Evolutionary conservation across 2,113 vertebrate species (phyloP).

Genomic region (Podarcis raffonei): DNA sequence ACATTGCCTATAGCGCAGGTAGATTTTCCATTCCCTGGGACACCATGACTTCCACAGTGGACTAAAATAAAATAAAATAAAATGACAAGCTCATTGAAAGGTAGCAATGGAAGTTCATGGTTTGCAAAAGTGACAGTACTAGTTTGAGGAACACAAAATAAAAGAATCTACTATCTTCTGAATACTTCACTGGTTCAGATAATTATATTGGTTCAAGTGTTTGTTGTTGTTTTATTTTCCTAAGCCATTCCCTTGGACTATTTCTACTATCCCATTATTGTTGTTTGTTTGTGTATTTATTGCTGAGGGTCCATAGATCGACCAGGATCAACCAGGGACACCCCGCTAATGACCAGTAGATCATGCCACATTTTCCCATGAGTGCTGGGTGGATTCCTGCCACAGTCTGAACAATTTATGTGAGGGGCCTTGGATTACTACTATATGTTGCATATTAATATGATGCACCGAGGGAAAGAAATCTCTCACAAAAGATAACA

Average conservation of each 20-base stretch:
- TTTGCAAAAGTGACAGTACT: not conserved
- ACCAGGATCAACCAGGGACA: no score
- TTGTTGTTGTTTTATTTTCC: not conserved
- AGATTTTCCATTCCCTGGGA: not conserved
- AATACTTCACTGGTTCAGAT: not conserved
- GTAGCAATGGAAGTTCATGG: not conserved
- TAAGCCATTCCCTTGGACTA: not conserved
- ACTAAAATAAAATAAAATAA: constrained; percentile 9
- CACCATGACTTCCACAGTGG: not conserved
- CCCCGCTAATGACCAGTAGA: no score
- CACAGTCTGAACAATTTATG: no score
- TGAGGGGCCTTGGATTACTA: not conserved
- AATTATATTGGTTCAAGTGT: not conserved
- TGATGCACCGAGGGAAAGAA: not conserved
- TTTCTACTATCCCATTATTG: not conserved
- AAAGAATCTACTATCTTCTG: not conserved
- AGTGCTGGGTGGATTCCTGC: no score
- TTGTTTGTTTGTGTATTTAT: no score
- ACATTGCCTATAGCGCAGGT: not conserved
- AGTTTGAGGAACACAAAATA: not conserved
- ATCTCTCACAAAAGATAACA: not conserved
- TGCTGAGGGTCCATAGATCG: no score
- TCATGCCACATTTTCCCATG: no score
- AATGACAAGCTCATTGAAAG: not conserved
- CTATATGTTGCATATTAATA: not conserved